Evolutionary conservation across 2,113 vertebrate genomes (phyloP).

Genomic region (Elgaria multicarinata): DNA sequence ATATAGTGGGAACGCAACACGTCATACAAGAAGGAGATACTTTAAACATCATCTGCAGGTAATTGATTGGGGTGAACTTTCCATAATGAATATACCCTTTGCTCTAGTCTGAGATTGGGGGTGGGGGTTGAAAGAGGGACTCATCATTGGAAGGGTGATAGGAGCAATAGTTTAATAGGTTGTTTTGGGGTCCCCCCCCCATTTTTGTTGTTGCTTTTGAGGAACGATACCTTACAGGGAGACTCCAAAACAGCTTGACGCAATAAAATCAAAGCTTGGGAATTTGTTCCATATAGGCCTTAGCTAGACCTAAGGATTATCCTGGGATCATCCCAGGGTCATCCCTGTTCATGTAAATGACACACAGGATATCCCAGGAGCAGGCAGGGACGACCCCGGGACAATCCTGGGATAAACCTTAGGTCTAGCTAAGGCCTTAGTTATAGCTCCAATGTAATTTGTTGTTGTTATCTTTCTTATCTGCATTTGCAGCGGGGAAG

Average conservation of each 20-base stretch:
- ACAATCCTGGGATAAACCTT: too few relatives aligned
- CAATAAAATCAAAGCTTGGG: constrained; percentile 59
- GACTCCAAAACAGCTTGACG: constrained; percentile 58
- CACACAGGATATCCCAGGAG: too few relatives aligned
- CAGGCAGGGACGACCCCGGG: too few relatives aligned
- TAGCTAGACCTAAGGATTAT: too few relatives aligned
- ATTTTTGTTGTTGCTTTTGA: constrained; percentile 68
- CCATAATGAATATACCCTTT: constrained; percentile 45
- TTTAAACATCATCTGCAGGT: constrained; percentile 93
- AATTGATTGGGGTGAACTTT: constrained; percentile 56
- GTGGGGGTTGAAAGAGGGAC: constrained; percentile 33
- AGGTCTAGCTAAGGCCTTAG: too few relatives aligned
- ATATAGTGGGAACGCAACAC: constrained; percentile 81
- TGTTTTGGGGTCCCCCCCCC: too few relatives aligned
- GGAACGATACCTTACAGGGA: constrained; percentile 63
- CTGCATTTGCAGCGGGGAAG: constrained; percentile 84
- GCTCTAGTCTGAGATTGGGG: constrained; percentile 38
- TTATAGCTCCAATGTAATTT: constrained; percentile 55
- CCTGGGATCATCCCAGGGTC: too few relatives aligned
- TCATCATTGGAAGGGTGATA: constrained; percentile 55
- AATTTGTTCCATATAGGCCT: too few relatives aligned
- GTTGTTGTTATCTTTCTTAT: constrained; percentile 70
- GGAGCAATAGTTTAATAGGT: constrained; percentile 60
- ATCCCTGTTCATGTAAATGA: too few relatives aligned
- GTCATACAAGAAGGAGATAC: constrained; percentile 86